Evolutionary conservation across 1,140 invertebrate genomes (phyloP), one percentile per base, ranked within the genome.

Genomic region (Epicauta chinensis): DNA sequence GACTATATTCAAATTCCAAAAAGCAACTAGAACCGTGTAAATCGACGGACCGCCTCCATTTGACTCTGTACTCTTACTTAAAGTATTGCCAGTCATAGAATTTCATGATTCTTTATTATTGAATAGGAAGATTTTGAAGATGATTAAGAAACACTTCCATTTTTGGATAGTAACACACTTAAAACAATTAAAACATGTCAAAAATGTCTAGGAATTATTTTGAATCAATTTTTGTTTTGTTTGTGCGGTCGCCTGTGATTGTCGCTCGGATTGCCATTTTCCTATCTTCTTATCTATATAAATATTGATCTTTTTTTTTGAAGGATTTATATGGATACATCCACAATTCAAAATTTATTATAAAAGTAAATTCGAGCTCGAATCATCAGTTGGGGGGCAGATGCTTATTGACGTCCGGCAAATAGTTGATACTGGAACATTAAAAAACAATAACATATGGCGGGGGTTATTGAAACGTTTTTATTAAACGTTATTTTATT

Each of bases 341-440:
- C 43, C 44, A 50, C 45, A 48, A 43, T 42, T 7, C 3, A 44
- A 45, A 52, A 37, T 32, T 40, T 17, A 37, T 54, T 51, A 55
- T 36, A 47, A 60, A 47, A 55, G 60, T 50, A 58, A 51, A 54
- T 49, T 53, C 47, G 56, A 55, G 44, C 48, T 56, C 56, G 49
- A 58, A 55, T 58, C 64, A 64, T 58, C 63, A 63, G 63, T 59
- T 59, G 58, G 67, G 67, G 4, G 23, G 23, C 63, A 60, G 62
- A 61, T 66, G 64, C 68, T 79, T 82, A 81, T 58, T 78, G 77
- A 72, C 80, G 77, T 71, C 80, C 80, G 70, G 79, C 78, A 76
- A 84, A 84, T 73, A 86, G 76, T 73, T 84, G 81, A 73, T 83
- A 84, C 84, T 86, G 83, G 62, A 85, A 86, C 70, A 75, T 53